phyloP scores from a whole-genome alignment of 2,797 vertebrate genomes.

The Melanotaenia nigrans region DNA sequence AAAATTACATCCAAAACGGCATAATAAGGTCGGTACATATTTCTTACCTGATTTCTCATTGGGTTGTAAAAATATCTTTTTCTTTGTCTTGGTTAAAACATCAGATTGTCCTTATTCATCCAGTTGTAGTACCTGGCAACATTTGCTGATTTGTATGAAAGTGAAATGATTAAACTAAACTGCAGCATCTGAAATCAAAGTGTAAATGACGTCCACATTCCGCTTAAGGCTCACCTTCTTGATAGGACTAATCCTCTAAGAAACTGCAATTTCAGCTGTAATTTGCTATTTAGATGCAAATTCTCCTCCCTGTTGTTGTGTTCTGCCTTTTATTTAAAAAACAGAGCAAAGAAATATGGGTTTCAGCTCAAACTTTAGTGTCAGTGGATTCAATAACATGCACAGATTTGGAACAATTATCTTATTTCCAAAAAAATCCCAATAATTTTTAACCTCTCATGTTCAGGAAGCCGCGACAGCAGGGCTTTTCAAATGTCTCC shows the following conservation, averaged over 20 bases:
- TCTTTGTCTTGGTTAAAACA: not conserved
- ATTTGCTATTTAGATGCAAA: slow-evolving; percentile 16
- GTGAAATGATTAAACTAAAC: slow-evolving; percentile 23
- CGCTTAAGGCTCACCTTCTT: slow-evolving; percentile 1
- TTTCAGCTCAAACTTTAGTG: slow-evolving; percentile 1
- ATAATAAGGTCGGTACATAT: not conserved
- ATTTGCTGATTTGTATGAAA: too few species aligned
- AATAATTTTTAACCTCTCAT: too few species aligned
- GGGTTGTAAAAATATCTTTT: not conserved
- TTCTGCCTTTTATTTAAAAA: not conserved
- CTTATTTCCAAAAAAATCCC: too few species aligned
- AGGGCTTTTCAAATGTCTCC: too few species aligned
- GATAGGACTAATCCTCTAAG: slow-evolving; percentile 25
- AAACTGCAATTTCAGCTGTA: slow-evolving; percentile 24
- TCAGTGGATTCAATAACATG: not conserved
- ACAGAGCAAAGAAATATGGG: not conserved
- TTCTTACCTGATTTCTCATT: not conserved
- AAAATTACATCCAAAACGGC: not conserved
- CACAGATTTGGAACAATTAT: too few species aligned
- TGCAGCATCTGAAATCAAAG: slow-evolving; percentile 24
- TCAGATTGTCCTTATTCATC: not conserved
- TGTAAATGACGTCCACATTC: slow-evolving; percentile 32
- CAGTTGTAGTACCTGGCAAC: too few species aligned
- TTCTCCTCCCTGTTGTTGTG: not conserved
- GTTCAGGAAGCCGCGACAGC: too few species aligned